These are phyloP conservation scores for Chloroceryle aenea DNA, from an alignment of 2,113 vertebrate species.

Conservation along the genomic window DNA sequence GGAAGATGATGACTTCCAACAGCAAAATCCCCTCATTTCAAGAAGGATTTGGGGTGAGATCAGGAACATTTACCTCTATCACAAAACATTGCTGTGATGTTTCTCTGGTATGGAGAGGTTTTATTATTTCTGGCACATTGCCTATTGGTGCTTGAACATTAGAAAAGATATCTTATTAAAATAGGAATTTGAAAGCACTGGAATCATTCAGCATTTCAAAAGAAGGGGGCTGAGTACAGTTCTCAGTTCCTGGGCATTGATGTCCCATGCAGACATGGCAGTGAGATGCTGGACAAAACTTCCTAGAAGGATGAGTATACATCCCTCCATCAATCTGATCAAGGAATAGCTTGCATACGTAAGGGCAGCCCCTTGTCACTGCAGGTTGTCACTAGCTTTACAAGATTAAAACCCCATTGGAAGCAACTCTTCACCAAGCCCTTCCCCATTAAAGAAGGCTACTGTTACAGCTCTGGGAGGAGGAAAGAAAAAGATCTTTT, in stretches of 20 bases:
- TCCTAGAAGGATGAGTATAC: background rate
- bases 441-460: background rate
- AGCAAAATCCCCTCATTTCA: background rate
- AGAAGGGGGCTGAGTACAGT: background rate
- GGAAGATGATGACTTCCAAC: background rate
- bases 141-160: background rate
- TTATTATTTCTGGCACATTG: background rate
- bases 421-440: background rate
- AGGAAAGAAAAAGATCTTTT: background rate
- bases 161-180: background rate
- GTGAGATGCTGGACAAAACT: background rate
- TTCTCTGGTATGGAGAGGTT: background rate
- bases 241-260: background rate
- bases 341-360: background rate
- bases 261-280: background rate
- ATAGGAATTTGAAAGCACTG: background rate
- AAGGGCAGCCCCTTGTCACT: background rate
- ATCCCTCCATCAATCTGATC: background rate
- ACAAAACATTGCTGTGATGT: background rate
- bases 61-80: background rate
- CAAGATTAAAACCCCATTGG: background rate
- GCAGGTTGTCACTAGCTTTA: background rate
- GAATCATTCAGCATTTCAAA: background rate
- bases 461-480: background rate
- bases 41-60: background rate